Base-by-base conservation (phyloP, 2,888 invertebrate species). In the Macrophya annulata region DNA sequence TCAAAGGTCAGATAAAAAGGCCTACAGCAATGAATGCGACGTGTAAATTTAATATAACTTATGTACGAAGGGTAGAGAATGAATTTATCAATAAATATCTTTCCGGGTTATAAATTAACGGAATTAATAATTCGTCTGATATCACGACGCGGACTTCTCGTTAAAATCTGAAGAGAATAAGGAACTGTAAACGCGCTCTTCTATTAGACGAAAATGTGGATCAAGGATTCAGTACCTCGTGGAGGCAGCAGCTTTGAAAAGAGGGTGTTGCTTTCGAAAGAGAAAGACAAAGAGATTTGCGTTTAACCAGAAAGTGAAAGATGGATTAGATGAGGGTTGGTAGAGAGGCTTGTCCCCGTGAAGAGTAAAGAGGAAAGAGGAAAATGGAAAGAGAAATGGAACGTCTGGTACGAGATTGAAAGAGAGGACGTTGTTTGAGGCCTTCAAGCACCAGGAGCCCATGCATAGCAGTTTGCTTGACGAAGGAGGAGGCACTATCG, bases 201-300 rank as follows among this genome's bases (percentile, higher is more conserved):
- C 92, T 92, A 92, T 86, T 88, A 88, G 86, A 89, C 88, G 86
- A 88, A 87, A 89, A 87, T 85, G 48, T 82, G 91, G 92, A 93
- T 92, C 93, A 93, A 93, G 93, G 92, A 89, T 92, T 89, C 93
- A 93, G 93, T 92, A 93, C 88, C 86, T 86, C 88, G 89, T 90
- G 87, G 92, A 93, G 92, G 91, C 89, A 87, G 45, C 62, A 71
- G 84, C 76, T 84, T 76, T 81, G 81, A 79, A 83, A 86, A 86
- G 86, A 87, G 87, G 83, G 84, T 85, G 85, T n/a, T 74, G 21
- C 43, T 10, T 74, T n/a, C 12, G 45, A 43, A 68, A 85, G 65
- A 72, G 45, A 43, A 76, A 85, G 65, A 72, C 45, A 25, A 79
- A 84, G 84, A 85, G 59, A 17, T 8, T 21, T 12, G 5, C n/a